Base-by-base conservation (phyloP, 2,797 vertebrate genomes). In the Leptodactylus fallax region DNA sequence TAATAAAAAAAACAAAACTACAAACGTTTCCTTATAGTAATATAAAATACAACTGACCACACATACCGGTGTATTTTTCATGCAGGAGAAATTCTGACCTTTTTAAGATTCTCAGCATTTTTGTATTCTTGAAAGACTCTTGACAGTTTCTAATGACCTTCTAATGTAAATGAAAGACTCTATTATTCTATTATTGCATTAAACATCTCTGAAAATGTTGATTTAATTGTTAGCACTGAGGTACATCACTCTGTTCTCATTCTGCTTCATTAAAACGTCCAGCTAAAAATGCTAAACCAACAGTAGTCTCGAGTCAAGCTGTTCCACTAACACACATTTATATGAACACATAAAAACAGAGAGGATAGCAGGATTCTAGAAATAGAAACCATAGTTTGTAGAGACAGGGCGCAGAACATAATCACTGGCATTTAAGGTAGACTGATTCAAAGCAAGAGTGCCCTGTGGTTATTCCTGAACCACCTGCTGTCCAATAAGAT, bases 401-500 rank as follows among this genome's bases (percentile, higher is more conserved):
- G 65, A 71, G 81, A 71, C 45, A 65, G 53, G 65, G 67, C 63
- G 14, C 51, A 45, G 51, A 17, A 27, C 69, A 84, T 71, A 83
- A 36, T 84, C 82, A 77, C 58, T 63, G 72, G 72, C 72, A 77
- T 51, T 77, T 53, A 25, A 85, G 74, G 72, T 58, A 85, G 69
- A 45, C 69, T 76, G 83, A 76, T 84, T 84, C 25, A 47, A 84
- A 84, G 69, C 21, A 49, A 47, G 27, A 81, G 58, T 47, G 36
- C 27, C 79, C 56, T 63, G 58, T 81, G 79, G 79, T 81, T 81
- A 81, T 81, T 81, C 79, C 56, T 72, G 45, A 85, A n/a, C 12
- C 83, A 74, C 83, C 71, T 61, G 83, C 83, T 85, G 71, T 25
- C 69, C 83, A 85, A 85, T 61, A 49, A 76, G 71, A 85, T 76